phyloP scores from a whole-genome alignment of 1,140 invertebrate species.

The Ladona fulva region DNA sequence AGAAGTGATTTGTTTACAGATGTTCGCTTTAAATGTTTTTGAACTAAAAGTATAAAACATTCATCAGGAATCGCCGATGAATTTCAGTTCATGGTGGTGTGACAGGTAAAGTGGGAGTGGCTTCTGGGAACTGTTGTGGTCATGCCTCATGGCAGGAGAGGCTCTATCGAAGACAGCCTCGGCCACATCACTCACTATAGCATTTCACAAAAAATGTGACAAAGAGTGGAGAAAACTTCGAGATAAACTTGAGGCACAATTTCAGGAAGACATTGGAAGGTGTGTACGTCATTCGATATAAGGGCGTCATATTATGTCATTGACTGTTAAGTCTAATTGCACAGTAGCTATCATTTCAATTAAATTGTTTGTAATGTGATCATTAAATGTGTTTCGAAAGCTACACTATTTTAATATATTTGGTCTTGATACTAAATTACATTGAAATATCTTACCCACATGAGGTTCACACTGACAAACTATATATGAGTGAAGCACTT shows the following conservation, averaged over 20 bases:
- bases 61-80: not conserved
- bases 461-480: no score
- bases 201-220: constrained; percentile 18
- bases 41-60: not conserved
- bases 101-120: constrained; percentile 14
- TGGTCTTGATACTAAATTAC: no score
- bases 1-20: not conserved
- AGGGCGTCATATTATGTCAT: not conserved
- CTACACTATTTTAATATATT: no score
- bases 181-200: constrained; percentile 18
- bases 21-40: not conserved
- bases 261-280: constrained; percentile 21
- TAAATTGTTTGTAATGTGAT: no score
- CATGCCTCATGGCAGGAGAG: constrained; percentile 23
- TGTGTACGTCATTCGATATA: not conserved
- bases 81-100: not conserved
- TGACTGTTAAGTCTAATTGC: no score
- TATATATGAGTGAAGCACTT: no score
- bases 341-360: no score
- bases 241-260: constrained; percentile 17
- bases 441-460: no score
- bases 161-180: constrained; percentile 11
- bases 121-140: constrained; percentile 12
- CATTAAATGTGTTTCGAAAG: no score
- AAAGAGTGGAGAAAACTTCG: constrained; percentile 17